These are phyloP conservation scores for Thomomys bottae DNA, from an alignment of 2,113 vertebrate genomes.

Conservation along the genomic window DNA sequence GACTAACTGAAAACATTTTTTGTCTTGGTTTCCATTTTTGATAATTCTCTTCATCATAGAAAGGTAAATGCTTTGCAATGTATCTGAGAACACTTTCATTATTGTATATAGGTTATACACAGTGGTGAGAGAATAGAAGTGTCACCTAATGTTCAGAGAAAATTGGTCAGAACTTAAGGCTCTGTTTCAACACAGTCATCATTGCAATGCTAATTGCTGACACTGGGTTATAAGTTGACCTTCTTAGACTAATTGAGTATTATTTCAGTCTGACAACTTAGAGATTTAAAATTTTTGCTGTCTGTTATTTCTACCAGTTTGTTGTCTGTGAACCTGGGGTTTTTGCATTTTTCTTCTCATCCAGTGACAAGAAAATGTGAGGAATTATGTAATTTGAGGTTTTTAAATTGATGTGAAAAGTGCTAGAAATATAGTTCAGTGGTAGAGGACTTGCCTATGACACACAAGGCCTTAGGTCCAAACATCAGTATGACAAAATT, in stretches of 20 bases:
- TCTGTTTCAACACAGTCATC: neutral
- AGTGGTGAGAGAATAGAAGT: neutral
- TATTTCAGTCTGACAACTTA: neutral
- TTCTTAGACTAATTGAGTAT: neutral
- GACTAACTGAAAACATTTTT: neutral
- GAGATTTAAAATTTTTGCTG: neutral
- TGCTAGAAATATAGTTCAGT: neutral
- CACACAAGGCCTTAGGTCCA: too few species aligned
- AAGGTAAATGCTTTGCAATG: neutral
- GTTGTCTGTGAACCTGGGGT: neutral
- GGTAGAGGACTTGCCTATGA: too few species aligned
- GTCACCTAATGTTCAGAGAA: neutral
- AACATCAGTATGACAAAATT: too few species aligned
- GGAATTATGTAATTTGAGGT: neutral
- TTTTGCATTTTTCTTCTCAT: neutral
- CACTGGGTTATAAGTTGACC: neutral
- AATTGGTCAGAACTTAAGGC: neutral
- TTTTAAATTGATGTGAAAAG: neutral
- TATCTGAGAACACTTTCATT: neutral
- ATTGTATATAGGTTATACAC: neutral
- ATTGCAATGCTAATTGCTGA: conserved; percentile 1
- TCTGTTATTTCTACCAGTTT: neutral
- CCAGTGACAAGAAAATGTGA: neutral
- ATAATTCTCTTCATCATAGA: neutral
- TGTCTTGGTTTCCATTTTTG: neutral